phyloP scores from a whole-genome alignment of 1,140 invertebrate genomes.

The Cydia splendana region DNA sequence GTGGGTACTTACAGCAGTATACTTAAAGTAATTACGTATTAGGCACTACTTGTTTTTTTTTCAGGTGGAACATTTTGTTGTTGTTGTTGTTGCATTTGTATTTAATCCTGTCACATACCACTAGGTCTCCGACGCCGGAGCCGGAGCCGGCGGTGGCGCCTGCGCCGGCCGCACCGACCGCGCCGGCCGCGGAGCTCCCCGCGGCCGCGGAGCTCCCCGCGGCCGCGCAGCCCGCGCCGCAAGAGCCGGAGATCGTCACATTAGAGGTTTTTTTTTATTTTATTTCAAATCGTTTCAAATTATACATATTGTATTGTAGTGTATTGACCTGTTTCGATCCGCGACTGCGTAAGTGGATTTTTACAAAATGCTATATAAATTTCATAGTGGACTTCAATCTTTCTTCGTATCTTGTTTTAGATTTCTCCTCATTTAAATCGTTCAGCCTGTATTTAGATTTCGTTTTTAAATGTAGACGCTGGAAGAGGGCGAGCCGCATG shows the following conservation, averaged over 20 bases:
- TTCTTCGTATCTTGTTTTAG: too few species aligned
- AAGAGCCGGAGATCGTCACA: background rate
- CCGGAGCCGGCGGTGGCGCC: background rate
- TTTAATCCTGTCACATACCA: background rate
- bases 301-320: conserved; percentile 34
- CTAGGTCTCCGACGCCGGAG: background rate
- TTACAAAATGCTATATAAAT: too few species aligned
- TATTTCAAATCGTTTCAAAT: background rate
- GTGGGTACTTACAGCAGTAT: too few species aligned
- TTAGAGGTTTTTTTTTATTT: conserved; percentile 17
- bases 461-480: conserved; percentile 48
- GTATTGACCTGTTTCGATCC: too few species aligned
- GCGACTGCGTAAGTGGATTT: too few species aligned
- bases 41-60: too few species aligned
- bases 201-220: background rate
- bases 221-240: background rate
- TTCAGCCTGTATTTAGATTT: background rate
- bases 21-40: too few species aligned
- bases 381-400: too few species aligned
- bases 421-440: too few species aligned
- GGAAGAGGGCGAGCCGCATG: conserved; percentile 45
- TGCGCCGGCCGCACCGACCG: background rate
- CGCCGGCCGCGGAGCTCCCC: background rate
- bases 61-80: too few species aligned
- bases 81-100: too few species aligned